Evolutionary conservation across 2,797 vertebrate species (phyloP).

Genomic region (Cyclura pinguis): DNA sequence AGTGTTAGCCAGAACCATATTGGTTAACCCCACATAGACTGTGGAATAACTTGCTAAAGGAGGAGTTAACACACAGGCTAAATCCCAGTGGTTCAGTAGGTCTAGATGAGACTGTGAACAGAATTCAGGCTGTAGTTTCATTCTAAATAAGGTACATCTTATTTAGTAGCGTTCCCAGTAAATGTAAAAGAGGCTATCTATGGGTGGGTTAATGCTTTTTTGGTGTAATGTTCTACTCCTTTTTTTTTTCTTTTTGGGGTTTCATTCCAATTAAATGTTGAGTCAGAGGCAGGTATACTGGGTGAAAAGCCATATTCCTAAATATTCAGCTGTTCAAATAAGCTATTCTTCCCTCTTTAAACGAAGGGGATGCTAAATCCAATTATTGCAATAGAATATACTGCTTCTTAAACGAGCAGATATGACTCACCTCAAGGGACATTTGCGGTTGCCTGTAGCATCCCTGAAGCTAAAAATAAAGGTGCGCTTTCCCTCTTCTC

Average conservation of each 20-base stretch:
- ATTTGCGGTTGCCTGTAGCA: constrained; percentile 76
- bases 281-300: constrained; percentile 46
- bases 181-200: neutral
- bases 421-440: constrained; percentile 77
- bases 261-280: constrained; percentile 52
- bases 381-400: constrained; percentile 70
- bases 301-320: constrained; percentile 59
- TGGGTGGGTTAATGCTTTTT: neutral
- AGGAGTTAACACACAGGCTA: no score
- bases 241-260: constrained; percentile 29
- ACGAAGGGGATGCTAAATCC: constrained; percentile 75
- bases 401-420: constrained; percentile 74
- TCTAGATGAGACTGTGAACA: no score
- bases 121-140: neutral
- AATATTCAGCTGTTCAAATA: constrained; percentile 71
- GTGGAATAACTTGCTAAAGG: no score
- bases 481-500: constrained; percentile 76
- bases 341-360: constrained; percentile 71
- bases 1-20: no score
- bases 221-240: neutral
- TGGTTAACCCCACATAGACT: no score
- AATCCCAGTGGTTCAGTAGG: no score
- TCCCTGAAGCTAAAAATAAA: constrained; percentile 72
- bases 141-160: neutral
- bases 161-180: neutral